Evolutionary conservation across 2,888 invertebrate genomes (phyloP).

Genomic region (Gnatocerus cornutus): DNA sequence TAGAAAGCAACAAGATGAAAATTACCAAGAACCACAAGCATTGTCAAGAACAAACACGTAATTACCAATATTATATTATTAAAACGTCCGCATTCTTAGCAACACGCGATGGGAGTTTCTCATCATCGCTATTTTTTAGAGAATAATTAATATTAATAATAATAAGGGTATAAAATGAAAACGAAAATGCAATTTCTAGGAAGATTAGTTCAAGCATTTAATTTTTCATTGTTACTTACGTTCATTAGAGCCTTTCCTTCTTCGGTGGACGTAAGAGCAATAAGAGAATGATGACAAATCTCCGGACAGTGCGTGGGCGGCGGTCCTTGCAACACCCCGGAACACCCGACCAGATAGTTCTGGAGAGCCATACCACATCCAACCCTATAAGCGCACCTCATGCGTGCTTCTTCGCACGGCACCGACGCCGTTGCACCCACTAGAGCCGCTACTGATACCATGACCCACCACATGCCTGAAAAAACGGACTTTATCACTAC

Average conservation of each 20-base stretch:
- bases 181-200: too few relatives aligned
- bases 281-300: conserved; percentile 83
- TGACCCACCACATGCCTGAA: conserved; percentile 70
- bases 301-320: conserved; percentile 76
- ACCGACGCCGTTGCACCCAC: conserved; percentile 62
- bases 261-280: conserved; percentile 85
- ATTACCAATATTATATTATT: too few relatives aligned
- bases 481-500: conserved; percentile 23
- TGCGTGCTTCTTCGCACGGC: conserved; percentile 79
- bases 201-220: too few relatives aligned
- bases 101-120: too few relatives aligned
- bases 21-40: too few relatives aligned
- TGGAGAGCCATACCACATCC: conserved; percentile 86
- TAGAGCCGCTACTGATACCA: conserved; percentile 67
- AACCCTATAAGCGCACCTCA: conserved; percentile 82
- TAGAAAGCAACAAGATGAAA: too few relatives aligned
- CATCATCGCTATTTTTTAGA: too few relatives aligned
- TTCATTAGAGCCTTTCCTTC: conserved; percentile 86
- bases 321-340: conserved; percentile 77
- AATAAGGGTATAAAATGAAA: too few relatives aligned
- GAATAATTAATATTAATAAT: too few relatives aligned
- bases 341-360: conserved; percentile 84
- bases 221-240: conserved; percentile 72
- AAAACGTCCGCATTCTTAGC: too few relatives aligned
- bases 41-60: too few relatives aligned